Evolutionary conservation across 2,113 vertebrate species (phyloP).

Genomic region (Chroicocephalus ridibundus): DNA sequence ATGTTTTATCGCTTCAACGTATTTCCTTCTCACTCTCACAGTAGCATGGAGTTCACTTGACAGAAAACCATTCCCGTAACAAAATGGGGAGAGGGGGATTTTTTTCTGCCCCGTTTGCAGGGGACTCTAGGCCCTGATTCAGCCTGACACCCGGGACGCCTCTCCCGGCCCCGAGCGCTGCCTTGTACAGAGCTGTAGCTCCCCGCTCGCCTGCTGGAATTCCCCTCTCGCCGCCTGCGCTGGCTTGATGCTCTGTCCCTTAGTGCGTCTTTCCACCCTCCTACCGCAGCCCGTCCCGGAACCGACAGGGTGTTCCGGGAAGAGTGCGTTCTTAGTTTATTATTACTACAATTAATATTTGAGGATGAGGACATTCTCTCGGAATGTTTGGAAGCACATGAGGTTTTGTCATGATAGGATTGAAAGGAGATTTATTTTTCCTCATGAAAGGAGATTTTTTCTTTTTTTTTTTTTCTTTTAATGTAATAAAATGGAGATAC

Average conservation of each 20-base stretch:
- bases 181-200: background rate
- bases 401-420: background rate
- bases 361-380: background rate
- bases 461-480: background rate
- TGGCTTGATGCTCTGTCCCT: background rate
- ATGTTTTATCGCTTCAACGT: background rate
- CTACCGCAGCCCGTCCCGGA: background rate
- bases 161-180: background rate
- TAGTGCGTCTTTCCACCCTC: background rate
- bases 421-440: background rate
- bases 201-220: fast-evolving
- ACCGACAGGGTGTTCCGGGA: background rate
- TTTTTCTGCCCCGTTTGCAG: background rate
- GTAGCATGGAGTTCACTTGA: background rate
- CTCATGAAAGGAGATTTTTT: background rate
- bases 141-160: fast-evolving
- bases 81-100: background rate
- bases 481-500: background rate
- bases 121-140: background rate
- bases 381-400: background rate
- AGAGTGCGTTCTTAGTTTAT: background rate
- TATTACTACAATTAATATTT: background rate
- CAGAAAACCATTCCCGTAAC: background rate
- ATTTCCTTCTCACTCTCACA: background rate
- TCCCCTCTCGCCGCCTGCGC: background rate